These are phyloP conservation scores for Bothrops jararaca DNA, from an alignment of 2,113 vertebrate genomes.

Conservation along the genomic window DNA sequence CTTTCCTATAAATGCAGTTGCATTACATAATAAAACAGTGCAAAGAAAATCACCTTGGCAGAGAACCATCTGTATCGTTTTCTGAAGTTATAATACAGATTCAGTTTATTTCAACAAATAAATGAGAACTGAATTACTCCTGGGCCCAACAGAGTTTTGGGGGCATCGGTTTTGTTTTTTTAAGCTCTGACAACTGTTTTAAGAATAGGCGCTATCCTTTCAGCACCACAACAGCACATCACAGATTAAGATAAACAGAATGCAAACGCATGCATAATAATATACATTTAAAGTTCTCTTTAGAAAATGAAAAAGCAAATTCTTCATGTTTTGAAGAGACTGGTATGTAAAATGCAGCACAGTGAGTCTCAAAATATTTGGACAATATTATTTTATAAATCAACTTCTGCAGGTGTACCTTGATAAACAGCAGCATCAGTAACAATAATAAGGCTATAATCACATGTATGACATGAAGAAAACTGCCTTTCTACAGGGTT, in stretches of 20 bases:
- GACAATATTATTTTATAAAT: neutral
- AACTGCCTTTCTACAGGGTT: neutral
- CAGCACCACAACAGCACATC: slow-evolving; percentile 54
- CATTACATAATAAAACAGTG: neutral
- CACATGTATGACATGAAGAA: neutral
- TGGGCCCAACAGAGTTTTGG: neutral
- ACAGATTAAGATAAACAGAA: neutral
- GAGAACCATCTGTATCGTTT: neutral
- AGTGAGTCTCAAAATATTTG: neutral
- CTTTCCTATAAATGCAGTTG: neutral
- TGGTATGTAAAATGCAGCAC: neutral
- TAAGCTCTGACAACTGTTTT: neutral
- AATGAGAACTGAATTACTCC: neutral
- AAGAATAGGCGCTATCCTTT: slow-evolving; percentile 61
- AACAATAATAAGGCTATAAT: neutral
- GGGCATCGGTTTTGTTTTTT: neutral
- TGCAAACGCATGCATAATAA: neutral
- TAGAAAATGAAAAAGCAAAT: neutral
- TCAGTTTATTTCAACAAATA: neutral
- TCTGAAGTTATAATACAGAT: neutral
- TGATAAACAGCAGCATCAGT: neutral
- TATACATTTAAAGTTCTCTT: neutral
- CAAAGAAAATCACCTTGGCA: neutral
- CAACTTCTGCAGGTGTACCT: neutral
- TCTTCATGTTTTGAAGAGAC: neutral